Evolutionary conservation across 2,113 vertebrate species (phyloP), one percentile per base, ranked within the genome.

Genomic region (Cyanoramphus novaezelandiae): DNA sequence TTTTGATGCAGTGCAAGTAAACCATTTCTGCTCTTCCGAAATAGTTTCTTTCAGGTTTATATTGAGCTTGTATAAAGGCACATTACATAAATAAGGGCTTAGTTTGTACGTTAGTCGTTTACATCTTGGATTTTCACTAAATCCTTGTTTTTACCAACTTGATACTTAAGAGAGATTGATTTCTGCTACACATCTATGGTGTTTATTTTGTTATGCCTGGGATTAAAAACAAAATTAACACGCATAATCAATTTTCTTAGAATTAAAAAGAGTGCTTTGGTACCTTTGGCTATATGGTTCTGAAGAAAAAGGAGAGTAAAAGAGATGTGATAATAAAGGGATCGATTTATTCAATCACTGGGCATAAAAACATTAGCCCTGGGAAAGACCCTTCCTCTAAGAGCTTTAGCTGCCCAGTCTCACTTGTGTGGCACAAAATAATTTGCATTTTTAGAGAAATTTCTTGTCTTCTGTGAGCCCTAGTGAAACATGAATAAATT

Each of bases 361-460:
- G 86, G 94, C 92, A 92, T 97, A 97, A 97, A 97, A 97, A 97
- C 97, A 97, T 98, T 97, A 98, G 97, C 94, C 97, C 95, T 98
- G 98, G 97, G 98, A 98, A 98, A 97, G 95, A 57, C 52, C 78
- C 89, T 96, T 96, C 92, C 97, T 97, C 96, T 90, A 95, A 97
- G 97, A 97, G 96, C 94, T 97, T 98, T 97, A 97, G 97, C 97
- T 96, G 82, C 95, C 27, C 83, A 93, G 93, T 95, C 93, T 94
- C 95, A 90, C 95, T 98, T 90, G 90, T 92, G 90, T 97, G 96
- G 86, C 91, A 97, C 95, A 91, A 97, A 96, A 95, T 85, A 88
- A 98, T 98, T 98, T 98, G 97, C 98, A 98, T 98, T 98, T 98
- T 98, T 98, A 98, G 98, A 98, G 98, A 96, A 97, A 98, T 98